Conservation (phyloP, 2,888 invertebrate genomes). For the Xestia c-nigrum region DNA sequence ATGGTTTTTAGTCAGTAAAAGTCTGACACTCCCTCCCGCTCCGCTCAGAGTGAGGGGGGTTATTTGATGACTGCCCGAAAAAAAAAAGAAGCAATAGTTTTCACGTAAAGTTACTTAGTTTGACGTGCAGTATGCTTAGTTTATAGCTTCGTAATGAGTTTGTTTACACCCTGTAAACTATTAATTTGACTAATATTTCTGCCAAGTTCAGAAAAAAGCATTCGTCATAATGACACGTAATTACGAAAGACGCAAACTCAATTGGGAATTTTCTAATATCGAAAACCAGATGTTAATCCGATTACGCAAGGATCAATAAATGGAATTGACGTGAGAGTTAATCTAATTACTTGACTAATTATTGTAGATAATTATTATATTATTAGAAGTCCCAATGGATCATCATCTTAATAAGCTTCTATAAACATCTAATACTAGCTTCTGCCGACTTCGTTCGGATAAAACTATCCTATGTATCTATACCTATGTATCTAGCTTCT, state of each 20-base stretch:
- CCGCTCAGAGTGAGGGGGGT: too few relatives aligned
- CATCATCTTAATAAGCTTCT: constrained; percentile 2
- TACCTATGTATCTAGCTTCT: too few relatives aligned
- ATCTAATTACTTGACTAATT: constrained; percentile 13
- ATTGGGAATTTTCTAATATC: constrained; percentile 6
- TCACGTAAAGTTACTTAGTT: too few relatives aligned
- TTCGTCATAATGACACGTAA: neutral
- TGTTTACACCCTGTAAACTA: too few relatives aligned
- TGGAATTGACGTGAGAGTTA: neutral
- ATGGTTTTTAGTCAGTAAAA: too few relatives aligned
- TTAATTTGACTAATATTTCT: neutral
- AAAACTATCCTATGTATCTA: neutral
- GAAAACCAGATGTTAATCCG: constrained; percentile 1
- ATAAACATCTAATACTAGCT: neutral
- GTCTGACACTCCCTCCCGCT: too few relatives aligned
- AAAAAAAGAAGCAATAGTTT: too few relatives aligned
- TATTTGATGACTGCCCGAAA: too few relatives aligned
- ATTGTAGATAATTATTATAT: neutral
- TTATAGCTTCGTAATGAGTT: too few relatives aligned
- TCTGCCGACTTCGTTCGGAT: neutral
- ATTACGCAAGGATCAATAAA: constrained; percentile 20
- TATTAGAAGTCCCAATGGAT: constrained; percentile 17
- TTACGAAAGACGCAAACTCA: neutral
- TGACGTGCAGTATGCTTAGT: too few relatives aligned
- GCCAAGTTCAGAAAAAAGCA: neutral